Evolutionary conservation across 2,797 vertebrate genomes (phyloP).

Genomic region (Pipistrellus nathusii): DNA sequence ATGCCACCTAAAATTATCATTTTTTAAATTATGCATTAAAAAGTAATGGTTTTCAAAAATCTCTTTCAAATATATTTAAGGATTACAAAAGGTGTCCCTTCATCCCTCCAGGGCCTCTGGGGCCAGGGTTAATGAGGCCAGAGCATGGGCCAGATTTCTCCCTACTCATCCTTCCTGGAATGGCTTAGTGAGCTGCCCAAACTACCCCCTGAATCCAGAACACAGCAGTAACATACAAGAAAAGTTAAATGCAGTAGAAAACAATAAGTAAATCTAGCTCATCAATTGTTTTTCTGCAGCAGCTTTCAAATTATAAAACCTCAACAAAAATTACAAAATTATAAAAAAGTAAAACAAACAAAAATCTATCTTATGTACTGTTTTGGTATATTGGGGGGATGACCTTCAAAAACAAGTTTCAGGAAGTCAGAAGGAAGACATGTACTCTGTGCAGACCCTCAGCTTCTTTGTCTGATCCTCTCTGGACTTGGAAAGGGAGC

Average conservation of each 20-base stretch:
- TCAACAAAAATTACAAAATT: conserved; percentile 38
- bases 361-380: conserved; percentile 65
- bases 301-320: background rate
- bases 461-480: background rate
- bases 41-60: background rate
- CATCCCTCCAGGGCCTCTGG: background rate
- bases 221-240: background rate
- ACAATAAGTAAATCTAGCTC: background rate
- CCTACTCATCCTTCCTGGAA: background rate
- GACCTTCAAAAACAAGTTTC: conserved; percentile 75
- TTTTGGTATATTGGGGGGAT: conserved; percentile 61
- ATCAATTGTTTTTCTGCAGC: background rate
- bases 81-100: background rate
- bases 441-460: background rate
- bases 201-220: background rate
- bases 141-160: background rate
- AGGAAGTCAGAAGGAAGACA: conserved; percentile 55
- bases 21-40: background rate
- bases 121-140: background rate
- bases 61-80: background rate
- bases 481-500: background rate
- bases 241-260: background rate
- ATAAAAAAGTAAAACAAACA: conserved; percentile 58
- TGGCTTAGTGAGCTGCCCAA: background rate
- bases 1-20: background rate